These are phyloP conservation scores for Cheilinus undulatus DNA, from an alignment of 2,113 vertebrate genomes.

Conservation along the genomic window DNA sequence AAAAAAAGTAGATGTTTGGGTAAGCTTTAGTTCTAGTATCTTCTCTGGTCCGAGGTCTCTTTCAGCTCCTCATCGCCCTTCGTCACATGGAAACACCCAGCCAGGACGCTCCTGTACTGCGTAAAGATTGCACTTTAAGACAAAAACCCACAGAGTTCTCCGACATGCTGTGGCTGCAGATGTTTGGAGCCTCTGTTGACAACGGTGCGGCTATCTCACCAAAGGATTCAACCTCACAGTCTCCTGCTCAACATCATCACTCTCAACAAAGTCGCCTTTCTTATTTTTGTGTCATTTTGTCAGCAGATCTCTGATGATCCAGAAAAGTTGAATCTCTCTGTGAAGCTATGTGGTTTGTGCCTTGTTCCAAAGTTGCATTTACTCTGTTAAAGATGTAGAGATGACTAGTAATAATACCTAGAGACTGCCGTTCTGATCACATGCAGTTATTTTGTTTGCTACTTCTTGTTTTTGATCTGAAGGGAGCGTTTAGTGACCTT, in stretches of 20 bases:
- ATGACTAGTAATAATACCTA: slow-evolving; percentile 74
- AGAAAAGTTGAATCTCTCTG: slow-evolving; percentile 55
- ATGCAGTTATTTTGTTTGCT: slow-evolving; percentile 25
- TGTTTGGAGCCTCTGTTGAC: slow-evolving; percentile 51
- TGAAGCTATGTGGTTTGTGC: slow-evolving; percentile 83
- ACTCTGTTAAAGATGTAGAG: slow-evolving; percentile 73
- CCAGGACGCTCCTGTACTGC: slow-evolving; percentile 39
- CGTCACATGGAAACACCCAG: slow-evolving; percentile 31
- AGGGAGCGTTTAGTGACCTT: slow-evolving; percentile 53
- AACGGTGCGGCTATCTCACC: slow-evolving; percentile 69
- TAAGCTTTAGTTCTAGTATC: neutral
- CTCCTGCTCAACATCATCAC: slow-evolving; percentile 54
- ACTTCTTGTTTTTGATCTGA: slow-evolving; percentile 55
- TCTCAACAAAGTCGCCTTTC: slow-evolving; percentile 70
- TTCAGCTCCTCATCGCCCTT: slow-evolving; percentile 25
- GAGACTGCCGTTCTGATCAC: slow-evolving; percentile 64
- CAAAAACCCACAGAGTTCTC: slow-evolving; percentile 61
- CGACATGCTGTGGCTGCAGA: slow-evolving; percentile 46
- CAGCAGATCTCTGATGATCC: slow-evolving; percentile 34
- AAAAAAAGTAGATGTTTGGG: neutral
- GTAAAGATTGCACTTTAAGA: slow-evolving; percentile 81
- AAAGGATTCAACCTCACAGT: slow-evolving; percentile 72
- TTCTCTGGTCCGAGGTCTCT: slow-evolving; percentile 3
- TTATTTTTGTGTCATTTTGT: slow-evolving; percentile 64
- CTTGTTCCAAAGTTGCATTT: slow-evolving; percentile 84